Conservation (phyloP, 2,113 vertebrate genomes). For the Neolamprologus sp. region DNA sequence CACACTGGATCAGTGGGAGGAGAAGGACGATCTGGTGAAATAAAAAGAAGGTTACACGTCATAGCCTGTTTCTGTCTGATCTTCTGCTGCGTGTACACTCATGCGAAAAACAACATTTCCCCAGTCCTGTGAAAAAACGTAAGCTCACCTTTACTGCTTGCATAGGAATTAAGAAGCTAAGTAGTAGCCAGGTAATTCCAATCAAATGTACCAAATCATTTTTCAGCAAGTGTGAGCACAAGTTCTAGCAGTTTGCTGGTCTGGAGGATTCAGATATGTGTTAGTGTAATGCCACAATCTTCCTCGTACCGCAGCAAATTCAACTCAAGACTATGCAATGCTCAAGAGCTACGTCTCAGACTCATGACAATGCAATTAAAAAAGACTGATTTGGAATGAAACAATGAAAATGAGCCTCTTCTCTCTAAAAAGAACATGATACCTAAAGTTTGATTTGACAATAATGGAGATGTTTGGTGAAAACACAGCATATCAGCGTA, state of each 20-base stretch:
- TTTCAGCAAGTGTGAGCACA: not conserved
- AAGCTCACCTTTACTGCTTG: not conserved
- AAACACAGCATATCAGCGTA: not conserved
- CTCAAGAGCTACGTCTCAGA: not conserved
- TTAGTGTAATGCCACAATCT: not conserved
- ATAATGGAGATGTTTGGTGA: not conserved
- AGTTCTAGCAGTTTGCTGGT: not conserved
- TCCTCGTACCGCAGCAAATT: not conserved
- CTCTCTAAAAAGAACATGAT: not conserved
- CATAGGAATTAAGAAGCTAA: not conserved
- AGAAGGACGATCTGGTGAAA: slow-evolving; percentile 71
- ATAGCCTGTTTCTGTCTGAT: not conserved
- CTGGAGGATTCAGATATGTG: not conserved
- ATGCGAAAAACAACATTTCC: not conserved
- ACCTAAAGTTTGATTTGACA: not conserved
- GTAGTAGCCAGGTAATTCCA: not conserved
- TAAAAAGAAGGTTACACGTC: not conserved
- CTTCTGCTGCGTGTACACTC: not conserved
- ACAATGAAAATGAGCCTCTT: not conserved
- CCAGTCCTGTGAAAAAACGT: not conserved
- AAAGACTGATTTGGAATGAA: not conserved
- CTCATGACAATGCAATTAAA: not conserved
- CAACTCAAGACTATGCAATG: not conserved
- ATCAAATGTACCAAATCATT: not conserved
- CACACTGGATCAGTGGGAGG: slow-evolving; percentile 71